A percentile compares a stretch with the other conserved stretches of the same genome.
Evolutionary conservation across 2,888 invertebrate species (phyloP).

Genomic region (Scaptodrosophila latifasciaeformis): DNA sequence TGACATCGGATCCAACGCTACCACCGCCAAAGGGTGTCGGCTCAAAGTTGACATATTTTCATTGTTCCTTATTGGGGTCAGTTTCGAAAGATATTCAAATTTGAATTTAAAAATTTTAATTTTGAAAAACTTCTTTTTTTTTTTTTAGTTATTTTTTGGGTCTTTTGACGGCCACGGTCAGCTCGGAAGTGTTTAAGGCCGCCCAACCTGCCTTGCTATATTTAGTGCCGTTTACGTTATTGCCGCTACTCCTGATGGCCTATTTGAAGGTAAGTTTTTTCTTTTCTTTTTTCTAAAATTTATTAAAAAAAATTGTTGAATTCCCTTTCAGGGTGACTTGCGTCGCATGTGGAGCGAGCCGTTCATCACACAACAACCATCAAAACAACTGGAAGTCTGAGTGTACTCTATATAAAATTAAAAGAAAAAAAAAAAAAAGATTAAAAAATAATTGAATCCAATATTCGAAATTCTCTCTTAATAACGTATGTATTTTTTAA

Average conservation of each 20-base stretch:
- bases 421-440: slow-evolving; percentile 24
- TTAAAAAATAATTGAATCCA: slow-evolving; percentile 28
- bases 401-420: slow-evolving; percentile 60
- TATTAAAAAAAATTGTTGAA: not conserved
- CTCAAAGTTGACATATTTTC: slow-evolving; percentile 93
- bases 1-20: slow-evolving; percentile 77
- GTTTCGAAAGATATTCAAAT: not conserved
- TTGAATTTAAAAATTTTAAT: too few species aligned
- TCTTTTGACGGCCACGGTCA: slow-evolving; percentile 96
- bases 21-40: slow-evolving; percentile 78
- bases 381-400: slow-evolving; percentile 90
- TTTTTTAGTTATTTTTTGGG: slow-evolving; percentile 88
- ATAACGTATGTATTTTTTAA: slow-evolving; percentile 48
- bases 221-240: slow-evolving; percentile 96
- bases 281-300: not conserved
- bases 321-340: slow-evolving; percentile 88
- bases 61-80: slow-evolving; percentile 95
- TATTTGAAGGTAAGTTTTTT: slow-evolving; percentile 89
- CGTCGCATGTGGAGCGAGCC: slow-evolving; percentile 99
- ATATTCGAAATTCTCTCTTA: slow-evolving; percentile 50
- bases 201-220: slow-evolving; percentile 98
- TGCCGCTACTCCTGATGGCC: slow-evolving; percentile 97
- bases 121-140: not conserved
- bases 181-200: slow-evolving; percentile 98
- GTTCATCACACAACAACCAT: slow-evolving; percentile 87